Percentiles rank a stretch among this genome's conserved stretches.
Evolutionary conservation across 2,888 invertebrate genomes (phyloP).

Genomic region (Amblyjoppa proteus): DNA sequence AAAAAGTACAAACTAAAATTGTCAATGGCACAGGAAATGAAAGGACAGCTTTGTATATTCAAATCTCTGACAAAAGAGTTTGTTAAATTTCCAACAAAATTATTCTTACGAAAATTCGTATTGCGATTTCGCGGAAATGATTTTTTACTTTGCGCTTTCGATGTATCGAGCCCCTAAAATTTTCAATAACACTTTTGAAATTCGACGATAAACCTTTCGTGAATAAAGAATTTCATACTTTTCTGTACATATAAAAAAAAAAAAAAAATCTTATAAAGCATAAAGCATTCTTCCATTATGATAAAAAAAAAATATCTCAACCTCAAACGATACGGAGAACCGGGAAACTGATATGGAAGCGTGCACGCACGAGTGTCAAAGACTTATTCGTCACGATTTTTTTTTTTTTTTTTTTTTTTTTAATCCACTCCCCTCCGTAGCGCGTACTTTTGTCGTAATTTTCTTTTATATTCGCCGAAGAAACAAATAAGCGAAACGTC

Average conservation of each 20-base stretch:
- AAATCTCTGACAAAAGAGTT: too few relatives aligned
- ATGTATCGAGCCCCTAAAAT: neutral
- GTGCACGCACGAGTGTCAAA: neutral
- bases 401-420: conserved; percentile 5
- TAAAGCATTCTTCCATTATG: neutral
- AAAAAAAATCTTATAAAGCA: too few relatives aligned
- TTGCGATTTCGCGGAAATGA: too few relatives aligned
- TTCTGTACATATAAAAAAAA: neutral
- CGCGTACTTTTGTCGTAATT: neutral
- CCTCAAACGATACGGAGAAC: neutral
- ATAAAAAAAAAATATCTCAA: conserved; percentile 2
- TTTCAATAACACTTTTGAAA: neutral
- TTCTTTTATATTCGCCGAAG: neutral
- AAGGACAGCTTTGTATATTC: too few relatives aligned
- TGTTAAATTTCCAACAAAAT: too few relatives aligned
- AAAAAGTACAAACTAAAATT: too few relatives aligned
- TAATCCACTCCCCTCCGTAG: neutral
- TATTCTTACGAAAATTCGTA: too few relatives aligned
- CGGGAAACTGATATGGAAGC: neutral
- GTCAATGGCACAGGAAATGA: too few relatives aligned
- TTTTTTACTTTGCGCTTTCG: too few relatives aligned
- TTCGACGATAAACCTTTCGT: too few relatives aligned
- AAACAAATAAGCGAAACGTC: conserved; percentile 8
- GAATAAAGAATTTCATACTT: neutral
- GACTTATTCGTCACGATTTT: neutral